Evolutionary conservation across 2,888 invertebrate genomes (phyloP).

Genomic region (Noctua pronuba): DNA sequence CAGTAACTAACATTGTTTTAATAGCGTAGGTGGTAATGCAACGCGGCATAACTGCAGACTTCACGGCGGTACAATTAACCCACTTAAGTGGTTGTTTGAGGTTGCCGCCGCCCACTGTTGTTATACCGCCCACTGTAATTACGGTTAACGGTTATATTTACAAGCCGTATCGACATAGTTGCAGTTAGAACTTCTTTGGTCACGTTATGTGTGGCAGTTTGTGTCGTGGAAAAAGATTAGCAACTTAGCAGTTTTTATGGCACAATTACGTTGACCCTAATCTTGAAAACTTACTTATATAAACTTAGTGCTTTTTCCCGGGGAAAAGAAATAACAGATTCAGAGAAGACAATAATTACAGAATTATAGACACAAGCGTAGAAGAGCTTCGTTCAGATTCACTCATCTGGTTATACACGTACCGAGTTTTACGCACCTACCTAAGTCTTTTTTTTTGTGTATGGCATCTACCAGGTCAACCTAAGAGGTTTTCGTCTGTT

Average conservation of each 20-base stretch:
- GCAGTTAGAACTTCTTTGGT: slow-evolving; percentile 11
- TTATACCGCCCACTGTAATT: slow-evolving; percentile 52
- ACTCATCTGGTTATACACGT: background rate
- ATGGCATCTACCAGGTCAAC: background rate
- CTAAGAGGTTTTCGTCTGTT: background rate
- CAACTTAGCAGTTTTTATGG: slow-evolving; percentile 4
- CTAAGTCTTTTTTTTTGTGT: background rate
- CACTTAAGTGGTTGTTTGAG: slow-evolving; percentile 59
- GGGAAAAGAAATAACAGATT: too few species aligned
- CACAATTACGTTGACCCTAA: background rate
- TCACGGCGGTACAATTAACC: slow-evolving; percentile 56
- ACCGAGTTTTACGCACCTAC: background rate
- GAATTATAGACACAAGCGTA: background rate
- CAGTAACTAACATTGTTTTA: slow-evolving; percentile 12
- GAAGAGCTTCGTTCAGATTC: background rate
- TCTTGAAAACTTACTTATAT: background rate
- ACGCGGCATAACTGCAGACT: slow-evolving; percentile 44
- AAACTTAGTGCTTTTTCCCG: background rate
- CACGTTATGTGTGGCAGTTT: background rate
- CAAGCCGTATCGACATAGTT: slow-evolving; percentile 30
- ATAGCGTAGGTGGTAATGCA: slow-evolving; percentile 28
- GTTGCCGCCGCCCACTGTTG: slow-evolving; percentile 35
- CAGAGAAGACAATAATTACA: background rate
- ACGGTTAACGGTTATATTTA: slow-evolving; percentile 44
- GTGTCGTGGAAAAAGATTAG: background rate